phyloP scores from a whole-genome alignment of 2,113 vertebrate species.

The Entomyzon cyanotis region DNA sequence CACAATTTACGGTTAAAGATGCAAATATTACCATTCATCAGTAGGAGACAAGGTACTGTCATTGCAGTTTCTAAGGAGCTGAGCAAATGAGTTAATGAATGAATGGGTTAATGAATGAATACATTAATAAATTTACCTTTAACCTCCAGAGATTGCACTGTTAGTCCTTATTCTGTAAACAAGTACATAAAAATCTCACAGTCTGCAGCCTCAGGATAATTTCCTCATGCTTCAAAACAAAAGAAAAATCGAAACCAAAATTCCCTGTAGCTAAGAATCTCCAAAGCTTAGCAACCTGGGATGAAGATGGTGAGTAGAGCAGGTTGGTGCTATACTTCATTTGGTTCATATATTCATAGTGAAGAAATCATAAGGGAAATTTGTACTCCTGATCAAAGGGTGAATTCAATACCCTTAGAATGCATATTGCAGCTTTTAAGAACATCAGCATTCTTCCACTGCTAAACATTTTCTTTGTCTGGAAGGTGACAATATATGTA shows the following conservation, averaged over 20 bases:
- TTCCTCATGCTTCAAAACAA: not conserved
- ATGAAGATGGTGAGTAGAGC: not conserved
- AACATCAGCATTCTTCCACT: not conserved
- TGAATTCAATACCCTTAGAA: not conserved
- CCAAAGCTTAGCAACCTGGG: not conserved
- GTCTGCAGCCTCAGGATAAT: not conserved
- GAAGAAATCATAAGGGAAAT: not conserved
- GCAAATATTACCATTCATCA: not conserved
- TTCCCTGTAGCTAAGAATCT: not conserved
- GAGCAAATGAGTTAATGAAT: not conserved
- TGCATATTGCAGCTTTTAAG: not conserved
- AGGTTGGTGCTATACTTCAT: not conserved
- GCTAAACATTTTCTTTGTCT: not conserved
- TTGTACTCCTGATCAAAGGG: not conserved
- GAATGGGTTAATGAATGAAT: slow-evolving; percentile 18
- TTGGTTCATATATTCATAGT: not conserved
- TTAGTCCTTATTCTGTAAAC: slow-evolving; percentile 19
- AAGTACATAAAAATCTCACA: not conserved
- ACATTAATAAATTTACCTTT: slow-evolving; percentile 28
- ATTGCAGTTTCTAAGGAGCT: not conserved
- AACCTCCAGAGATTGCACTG: not conserved
- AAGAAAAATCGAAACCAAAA: not conserved
- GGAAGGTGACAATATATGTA: not conserved
- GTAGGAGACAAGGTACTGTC: not conserved
- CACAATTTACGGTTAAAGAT: not conserved